Base-by-base conservation (phyloP, 1,140 invertebrate species). In the Gryon sp. region DNA sequence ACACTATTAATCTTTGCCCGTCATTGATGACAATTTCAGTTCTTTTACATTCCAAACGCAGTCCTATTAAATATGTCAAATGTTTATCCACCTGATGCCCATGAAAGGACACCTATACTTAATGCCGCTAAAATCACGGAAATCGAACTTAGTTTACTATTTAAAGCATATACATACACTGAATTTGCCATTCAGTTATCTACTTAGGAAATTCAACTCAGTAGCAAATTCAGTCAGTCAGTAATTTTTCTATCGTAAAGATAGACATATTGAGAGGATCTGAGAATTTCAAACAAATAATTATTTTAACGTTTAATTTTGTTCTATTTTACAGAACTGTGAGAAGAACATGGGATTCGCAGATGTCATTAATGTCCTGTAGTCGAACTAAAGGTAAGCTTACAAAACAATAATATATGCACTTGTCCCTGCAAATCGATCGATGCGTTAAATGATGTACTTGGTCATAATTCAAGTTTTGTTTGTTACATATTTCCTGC, bases 341-440 rank as follows among this genome's bases (percentile, higher is more conserved):
- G 66, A 53, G 66, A 72, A 77, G n/a, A n/a, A 52, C 74, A 76
- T 70, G 74, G 66, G 59, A 65, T 52, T 70, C 60, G 22, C 62
- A 34, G 36, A 48, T 53, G 40, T 52, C 60, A 66, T 62, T 60
- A 66, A 72, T 77, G 75, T 68, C 45, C 75, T 77, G 60, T 77
- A 72, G 60, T 66, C 53, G 32, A 18, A 32, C 14, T 34, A 55
- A 62, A 72, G 75, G 75, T 77, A 16, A 72, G 38, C 43, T 52
- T 34, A 30, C 18, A 1, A 28, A 19, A 55, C 50, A 43, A 2
- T n/a, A n/a, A 53, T 60, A 52, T 50, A 41, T 50, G 19, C 6
- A 0, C 12, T 15, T 38, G n/a, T n/a, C 20, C 52, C 7, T 41
- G 8, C 26, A 28, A 7, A 11, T 4, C 38, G 48, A 52, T 60